Evolutionary conservation across 2,888 invertebrate genomes (phyloP).

Genomic region (Neria commutata): DNA sequence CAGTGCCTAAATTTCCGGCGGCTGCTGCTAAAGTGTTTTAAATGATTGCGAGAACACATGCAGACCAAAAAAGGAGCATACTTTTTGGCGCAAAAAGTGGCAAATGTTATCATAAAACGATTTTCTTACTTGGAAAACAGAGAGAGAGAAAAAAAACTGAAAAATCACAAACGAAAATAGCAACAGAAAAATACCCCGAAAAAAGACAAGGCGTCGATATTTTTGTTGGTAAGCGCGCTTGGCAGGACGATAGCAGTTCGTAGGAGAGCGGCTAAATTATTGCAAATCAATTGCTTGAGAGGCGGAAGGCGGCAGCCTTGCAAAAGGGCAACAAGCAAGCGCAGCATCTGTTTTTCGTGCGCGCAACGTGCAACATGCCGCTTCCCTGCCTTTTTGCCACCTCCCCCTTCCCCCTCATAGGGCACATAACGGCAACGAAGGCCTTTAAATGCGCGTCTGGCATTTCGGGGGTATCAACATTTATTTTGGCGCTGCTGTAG

Average conservation of each 20-base stretch:
- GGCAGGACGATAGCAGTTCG: conserved; percentile 7
- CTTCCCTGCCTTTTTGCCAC: conserved; percentile 7
- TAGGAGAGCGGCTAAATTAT: conserved; percentile 47
- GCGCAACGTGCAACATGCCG: conserved; percentile 21
- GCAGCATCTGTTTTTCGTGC: conserved; percentile 30
- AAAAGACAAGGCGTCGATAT: conserved; percentile 22
- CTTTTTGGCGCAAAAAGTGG: conserved; percentile 6
- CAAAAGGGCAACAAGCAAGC: conserved; percentile 17
- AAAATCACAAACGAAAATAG: conserved; percentile 19
- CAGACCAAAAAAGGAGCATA: not conserved
- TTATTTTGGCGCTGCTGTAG: conserved; percentile 26
- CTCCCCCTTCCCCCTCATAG: not conserved
- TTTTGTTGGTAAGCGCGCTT: conserved; percentile 25
- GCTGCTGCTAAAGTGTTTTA: conserved; percentile 33
- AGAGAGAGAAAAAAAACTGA: conserved; percentile 16
- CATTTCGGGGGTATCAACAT: conserved; percentile 5
- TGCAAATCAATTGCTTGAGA: conserved; percentile 55
- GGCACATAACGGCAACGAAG: not conserved
- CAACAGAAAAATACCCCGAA: conserved; percentile 32
- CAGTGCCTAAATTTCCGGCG: conserved; percentile 12
- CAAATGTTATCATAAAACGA: conserved; percentile 48
- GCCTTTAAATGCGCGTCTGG: conserved; percentile 13
- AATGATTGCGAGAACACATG: not conserved
- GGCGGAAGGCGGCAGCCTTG: conserved; percentile 4
- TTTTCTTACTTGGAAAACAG: conserved; percentile 33